phyloP scores from a whole-genome alignment of 2,113 vertebrate species.

The Australoheros scitulus region DNA sequence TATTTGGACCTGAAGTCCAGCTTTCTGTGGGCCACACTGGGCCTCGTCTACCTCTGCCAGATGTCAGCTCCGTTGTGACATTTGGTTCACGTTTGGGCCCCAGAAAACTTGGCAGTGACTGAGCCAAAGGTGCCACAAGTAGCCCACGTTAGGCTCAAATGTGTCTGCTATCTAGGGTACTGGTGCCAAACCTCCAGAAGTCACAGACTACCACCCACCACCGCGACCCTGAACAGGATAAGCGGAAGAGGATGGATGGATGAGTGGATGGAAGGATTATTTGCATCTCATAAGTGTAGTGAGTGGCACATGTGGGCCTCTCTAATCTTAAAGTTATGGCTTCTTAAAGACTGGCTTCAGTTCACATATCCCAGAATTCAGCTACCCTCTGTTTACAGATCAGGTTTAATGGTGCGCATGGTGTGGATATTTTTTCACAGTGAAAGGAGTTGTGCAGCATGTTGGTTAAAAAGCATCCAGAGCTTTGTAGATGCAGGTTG shows the following conservation, averaged over 20 bases:
- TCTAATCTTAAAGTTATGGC: not conserved
- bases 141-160: not conserved
- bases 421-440: not conserved
- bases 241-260: too few species aligned
- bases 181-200: not conserved
- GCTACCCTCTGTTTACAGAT: too few species aligned
- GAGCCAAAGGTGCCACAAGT: not conserved
- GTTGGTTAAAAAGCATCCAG: not conserved
- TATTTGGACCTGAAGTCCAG: not conserved
- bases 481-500: too few species aligned
- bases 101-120: not conserved
- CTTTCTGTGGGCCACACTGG: not conserved
- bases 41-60: not conserved
- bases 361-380: not conserved
- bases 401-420: not conserved
- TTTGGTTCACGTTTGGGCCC: not conserved
- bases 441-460: not conserved
- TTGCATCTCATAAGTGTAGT: not conserved
- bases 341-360: not conserved
- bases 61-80: not conserved
- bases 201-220: too few species aligned
- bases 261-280: not conserved
- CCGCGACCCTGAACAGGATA: too few species aligned
- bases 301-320: not conserved
- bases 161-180: not conserved